phyloP scores from a whole-genome alignment of 2,113 vertebrate genomes.

The Macheiramphus alcinus region DNA sequence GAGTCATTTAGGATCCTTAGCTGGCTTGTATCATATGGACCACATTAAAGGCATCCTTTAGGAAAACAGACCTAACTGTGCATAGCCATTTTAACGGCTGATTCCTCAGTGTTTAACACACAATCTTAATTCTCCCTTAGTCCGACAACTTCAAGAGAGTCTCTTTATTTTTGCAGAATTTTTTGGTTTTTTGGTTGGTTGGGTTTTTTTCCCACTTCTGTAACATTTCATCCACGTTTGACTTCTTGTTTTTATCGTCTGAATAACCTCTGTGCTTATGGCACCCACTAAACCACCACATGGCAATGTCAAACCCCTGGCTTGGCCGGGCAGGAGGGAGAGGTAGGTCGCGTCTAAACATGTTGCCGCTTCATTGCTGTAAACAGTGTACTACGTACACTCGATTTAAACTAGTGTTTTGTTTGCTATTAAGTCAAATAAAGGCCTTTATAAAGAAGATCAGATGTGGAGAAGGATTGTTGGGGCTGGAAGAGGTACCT shows the following conservation, averaged over 20 bases:
- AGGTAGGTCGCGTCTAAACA: neutral
- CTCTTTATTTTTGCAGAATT: neutral
- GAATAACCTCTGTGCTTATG: neutral
- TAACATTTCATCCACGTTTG: neutral
- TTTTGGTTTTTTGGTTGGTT: neutral
- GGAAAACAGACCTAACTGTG: neutral
- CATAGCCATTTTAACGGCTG: neutral
- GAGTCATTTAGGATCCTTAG: neutral
- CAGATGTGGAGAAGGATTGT: neutral
- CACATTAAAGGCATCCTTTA: neutral
- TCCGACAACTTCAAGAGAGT: neutral
- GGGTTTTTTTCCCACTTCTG: neutral
- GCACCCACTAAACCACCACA: neutral
- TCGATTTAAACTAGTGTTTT: neutral
- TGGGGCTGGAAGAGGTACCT: neutral
- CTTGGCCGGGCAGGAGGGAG: neutral
- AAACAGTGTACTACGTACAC: neutral
- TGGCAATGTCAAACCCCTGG: neutral
- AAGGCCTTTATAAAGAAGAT: constrained; percentile 26
- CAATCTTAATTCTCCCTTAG: neutral
- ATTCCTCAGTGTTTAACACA: neutral
- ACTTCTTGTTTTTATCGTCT: neutral
- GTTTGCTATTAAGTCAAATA: constrained; percentile 28
- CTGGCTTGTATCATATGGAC: neutral
- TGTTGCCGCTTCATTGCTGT: neutral